phyloP scores from a whole-genome alignment of 2,113 vertebrate genomes.

The Eurypyga helias region DNA sequence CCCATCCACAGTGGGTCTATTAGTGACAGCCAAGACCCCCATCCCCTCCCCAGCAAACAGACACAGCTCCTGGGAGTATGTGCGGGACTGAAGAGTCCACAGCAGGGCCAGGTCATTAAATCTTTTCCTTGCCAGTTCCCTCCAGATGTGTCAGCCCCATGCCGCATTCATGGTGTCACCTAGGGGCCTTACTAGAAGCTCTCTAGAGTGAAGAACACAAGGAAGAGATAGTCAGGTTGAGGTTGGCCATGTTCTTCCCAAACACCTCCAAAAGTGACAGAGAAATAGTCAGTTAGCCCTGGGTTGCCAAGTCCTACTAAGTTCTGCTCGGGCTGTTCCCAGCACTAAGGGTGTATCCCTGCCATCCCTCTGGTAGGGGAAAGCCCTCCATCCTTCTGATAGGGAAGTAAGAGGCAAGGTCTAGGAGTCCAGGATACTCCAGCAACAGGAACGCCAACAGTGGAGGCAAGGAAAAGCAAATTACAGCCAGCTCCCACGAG shows the following conservation, averaged over 20 bases:
- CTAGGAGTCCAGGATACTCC: not conserved
- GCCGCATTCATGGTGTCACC: not conserved
- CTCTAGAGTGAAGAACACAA: not conserved
- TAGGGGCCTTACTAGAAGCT: not conserved
- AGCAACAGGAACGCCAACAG: not conserved
- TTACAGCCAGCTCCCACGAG: not conserved
- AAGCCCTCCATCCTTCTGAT: not conserved
- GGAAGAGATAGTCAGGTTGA: not conserved
- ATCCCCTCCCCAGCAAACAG: not conserved
- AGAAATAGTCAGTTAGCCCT: not conserved
- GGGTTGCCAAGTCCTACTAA: not conserved
- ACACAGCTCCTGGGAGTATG: not conserved
- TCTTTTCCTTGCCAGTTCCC: not conserved
- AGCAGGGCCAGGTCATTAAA: not conserved
- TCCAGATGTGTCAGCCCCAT: not conserved
- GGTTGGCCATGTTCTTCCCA: not conserved
- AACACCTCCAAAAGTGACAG: not conserved
- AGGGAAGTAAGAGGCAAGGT: not conserved
- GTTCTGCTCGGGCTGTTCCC: not conserved
- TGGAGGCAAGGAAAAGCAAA: not conserved
- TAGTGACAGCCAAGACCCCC: not conserved
- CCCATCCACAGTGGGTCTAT: not conserved
- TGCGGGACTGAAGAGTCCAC: not conserved
- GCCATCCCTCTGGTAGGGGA: not conserved
- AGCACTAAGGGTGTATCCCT: not conserved